Evolutionary conservation across 2,888 invertebrate genomes (phyloP), one percentile per base, ranked within the genome.

Genomic region (Leucoma salicis): DNA sequence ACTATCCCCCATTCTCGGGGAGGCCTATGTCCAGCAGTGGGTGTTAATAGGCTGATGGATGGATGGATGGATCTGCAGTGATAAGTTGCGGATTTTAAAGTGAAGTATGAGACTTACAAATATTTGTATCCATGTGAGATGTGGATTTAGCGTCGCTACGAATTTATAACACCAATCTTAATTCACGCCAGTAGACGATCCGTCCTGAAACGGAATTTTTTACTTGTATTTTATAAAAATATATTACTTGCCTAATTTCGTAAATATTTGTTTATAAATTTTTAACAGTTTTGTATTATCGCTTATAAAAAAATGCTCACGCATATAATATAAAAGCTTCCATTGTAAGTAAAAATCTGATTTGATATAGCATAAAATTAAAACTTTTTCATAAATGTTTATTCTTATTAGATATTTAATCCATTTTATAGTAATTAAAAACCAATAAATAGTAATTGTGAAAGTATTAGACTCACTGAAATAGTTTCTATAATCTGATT

Each of bases 141-240:
- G 5, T 1, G 8, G 7, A 21, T 67, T 65, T 62, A 70, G 63
- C 57, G 49, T 59, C 51, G 65, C 63, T 69, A 66, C 46, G 63
- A 75, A 78, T 66, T 66, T 66, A 70, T 69, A 68, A 83, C 81
- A 84, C 79, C 82, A 82, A 77, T 82, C 64, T 64, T 73, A 76
- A 78, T 63, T 63, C 58, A 63, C 75, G 82, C 77, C 78, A 77
- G 64, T 74, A 74, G 76, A 52, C 54, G 66, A 67, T 83, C 86
- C 87, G 86, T 86, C 87, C 87, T 59, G 39, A 67, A 36, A 66
- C 70, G 85, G 84, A 75, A 74, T 67, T n/a, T 75, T 70, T 63
- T 66, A 57, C 70, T 70, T 52, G 57, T 51, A 63, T 59, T 66
- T 62, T 40, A 39, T 50, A 25, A 14, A 31, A 2, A 21, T 31